phyloP scores from a whole-genome alignment of 2,888 invertebrate species.

The Leptinotarsa tumamoca region DNA sequence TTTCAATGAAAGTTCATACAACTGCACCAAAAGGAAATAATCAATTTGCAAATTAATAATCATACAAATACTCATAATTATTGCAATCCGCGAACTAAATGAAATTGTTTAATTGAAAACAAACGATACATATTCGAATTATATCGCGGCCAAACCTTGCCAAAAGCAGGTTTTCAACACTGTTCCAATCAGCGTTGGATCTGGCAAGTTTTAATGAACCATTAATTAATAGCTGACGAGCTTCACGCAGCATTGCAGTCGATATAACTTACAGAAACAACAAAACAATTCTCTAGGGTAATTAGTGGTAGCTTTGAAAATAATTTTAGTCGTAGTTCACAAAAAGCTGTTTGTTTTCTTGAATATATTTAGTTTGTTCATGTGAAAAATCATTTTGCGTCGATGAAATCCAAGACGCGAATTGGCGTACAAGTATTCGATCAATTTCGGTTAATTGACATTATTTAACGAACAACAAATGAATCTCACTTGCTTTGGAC shows the following conservation, averaged over 20 bases:
- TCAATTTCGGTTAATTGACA: too few relatives aligned
- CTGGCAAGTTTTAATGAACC: constrained; percentile 7
- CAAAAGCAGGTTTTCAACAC: constrained; percentile 1
- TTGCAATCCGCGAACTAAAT: not conserved
- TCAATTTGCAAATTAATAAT: not conserved
- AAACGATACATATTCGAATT: not conserved
- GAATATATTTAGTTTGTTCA: too few relatives aligned
- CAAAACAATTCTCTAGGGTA: not conserved
- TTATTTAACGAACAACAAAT: too few relatives aligned
- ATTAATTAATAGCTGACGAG: not conserved
- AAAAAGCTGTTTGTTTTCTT: too few relatives aligned
- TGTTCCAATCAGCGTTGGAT: not conserved
- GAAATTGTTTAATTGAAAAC: not conserved
- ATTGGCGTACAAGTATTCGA: too few relatives aligned
- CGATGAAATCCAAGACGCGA: too few relatives aligned
- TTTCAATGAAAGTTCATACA: too few relatives aligned
- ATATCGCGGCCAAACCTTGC: not conserved
- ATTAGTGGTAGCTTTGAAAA: not conserved
- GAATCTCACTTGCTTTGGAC: too few relatives aligned
- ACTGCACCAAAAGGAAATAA: too few relatives aligned
- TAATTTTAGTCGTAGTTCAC: too few relatives aligned
- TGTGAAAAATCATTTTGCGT: too few relatives aligned
- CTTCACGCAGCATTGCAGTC: not conserved
- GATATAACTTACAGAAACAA: not conserved
- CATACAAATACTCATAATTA: not conserved